Percentiles rank a stretch among this genome's conserved stretches.
Conservation (phyloP, 2,888 invertebrate genomes). For the Drosophila nigricruria region DNA sequence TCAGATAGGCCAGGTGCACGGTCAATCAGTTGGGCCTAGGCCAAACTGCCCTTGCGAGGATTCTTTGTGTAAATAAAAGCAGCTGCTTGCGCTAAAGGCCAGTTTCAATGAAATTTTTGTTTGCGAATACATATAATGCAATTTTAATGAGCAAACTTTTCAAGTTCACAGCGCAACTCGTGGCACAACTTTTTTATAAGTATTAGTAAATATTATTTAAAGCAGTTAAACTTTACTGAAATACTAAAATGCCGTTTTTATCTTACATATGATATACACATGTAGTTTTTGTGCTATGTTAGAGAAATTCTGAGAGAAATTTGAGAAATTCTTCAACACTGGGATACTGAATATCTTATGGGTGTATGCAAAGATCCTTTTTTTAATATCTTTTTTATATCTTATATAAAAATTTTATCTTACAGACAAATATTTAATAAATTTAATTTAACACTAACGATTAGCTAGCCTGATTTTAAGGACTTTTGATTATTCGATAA, state of each 20-base stretch:
- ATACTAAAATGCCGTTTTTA: neutral
- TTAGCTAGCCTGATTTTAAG: too few relatives aligned
- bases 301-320: too few relatives aligned
- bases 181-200: neutral
- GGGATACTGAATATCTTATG: neutral
- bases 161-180: conserved; percentile 21
- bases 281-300: neutral
- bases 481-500: neutral
- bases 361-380: too few relatives aligned
- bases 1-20: neutral
- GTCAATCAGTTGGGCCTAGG: conserved; percentile 2
- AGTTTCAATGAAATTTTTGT: conserved; percentile 1
- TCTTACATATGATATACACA: too few relatives aligned
- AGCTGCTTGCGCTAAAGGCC: conserved; percentile 6
- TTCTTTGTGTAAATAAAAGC: neutral
- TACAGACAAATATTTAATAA: too few relatives aligned
- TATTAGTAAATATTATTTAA: neutral
- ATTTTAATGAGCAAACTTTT: conserved; percentile 42
- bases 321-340: neutral
- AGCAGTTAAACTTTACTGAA: neutral
- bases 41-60: conserved; percentile 1
- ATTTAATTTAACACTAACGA: too few relatives aligned
- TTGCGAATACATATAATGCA: conserved; percentile 31
- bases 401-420: too few relatives aligned
- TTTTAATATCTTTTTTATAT: too few relatives aligned